Evolutionary conservation across 2,113 vertebrate genomes (phyloP).

Genomic region (Vidua chalybeata): DNA sequence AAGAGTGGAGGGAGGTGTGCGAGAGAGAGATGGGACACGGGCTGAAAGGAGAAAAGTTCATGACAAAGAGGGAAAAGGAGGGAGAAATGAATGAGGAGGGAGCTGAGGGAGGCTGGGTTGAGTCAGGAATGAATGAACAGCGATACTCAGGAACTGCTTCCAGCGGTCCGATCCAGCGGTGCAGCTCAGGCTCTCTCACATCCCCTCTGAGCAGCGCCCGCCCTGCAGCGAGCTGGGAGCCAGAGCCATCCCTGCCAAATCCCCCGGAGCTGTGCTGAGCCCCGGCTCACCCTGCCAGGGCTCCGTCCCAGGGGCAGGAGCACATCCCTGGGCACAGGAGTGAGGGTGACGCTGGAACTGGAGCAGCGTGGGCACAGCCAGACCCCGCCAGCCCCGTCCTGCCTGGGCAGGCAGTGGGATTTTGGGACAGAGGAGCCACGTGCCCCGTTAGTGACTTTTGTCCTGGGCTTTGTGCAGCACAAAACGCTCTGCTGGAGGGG

Average conservation of each 20-base stretch:
- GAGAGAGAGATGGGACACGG: not conserved
- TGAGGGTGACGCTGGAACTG: not conserved
- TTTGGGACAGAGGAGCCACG: rapidly evolving
- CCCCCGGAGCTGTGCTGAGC: not conserved
- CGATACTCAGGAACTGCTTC: not conserved
- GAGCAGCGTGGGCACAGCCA: rapidly evolving
- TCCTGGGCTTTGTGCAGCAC: not conserved
- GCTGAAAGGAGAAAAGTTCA: not conserved
- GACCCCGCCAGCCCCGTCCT: not conserved
- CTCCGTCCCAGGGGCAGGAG: not conserved
- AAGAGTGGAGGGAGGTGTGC: not conserved
- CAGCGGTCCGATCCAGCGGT: not conserved
- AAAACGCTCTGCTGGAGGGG: not conserved
- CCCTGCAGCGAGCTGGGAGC: not conserved
- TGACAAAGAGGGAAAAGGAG: not conserved
- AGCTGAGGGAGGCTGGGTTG: not conserved
- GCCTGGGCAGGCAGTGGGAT: not conserved
- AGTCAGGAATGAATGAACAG: not conserved
- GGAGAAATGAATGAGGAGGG: constrained; percentile 1
- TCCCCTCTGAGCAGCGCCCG: not conserved
- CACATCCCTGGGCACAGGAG: not conserved
- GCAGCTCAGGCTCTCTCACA: not conserved
- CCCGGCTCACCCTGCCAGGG: rapidly evolving
- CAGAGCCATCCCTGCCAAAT: not conserved
- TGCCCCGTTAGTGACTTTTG: not conserved